A percentile compares a stretch with the other conserved stretches of the same genome.
Conservation (phyloP, 2,113 vertebrate genomes). For the Trinectes maculatus region DNA sequence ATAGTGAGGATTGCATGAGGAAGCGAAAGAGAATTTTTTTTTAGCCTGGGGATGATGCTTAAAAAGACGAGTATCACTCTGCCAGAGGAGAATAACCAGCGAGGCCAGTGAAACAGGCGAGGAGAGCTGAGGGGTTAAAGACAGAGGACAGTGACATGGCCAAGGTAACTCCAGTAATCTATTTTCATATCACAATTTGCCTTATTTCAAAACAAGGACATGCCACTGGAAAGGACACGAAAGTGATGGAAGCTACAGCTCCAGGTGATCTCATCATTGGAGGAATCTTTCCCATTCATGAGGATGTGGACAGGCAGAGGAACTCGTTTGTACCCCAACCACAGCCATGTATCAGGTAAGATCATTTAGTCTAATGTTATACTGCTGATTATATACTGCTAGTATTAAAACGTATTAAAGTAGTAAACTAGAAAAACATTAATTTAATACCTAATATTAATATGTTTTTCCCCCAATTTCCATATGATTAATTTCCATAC, state of each 20-base stretch:
- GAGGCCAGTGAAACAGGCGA: not conserved
- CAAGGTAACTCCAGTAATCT: not conserved
- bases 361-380: constrained; percentile 15
- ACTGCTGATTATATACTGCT: not conserved
- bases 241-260: not conserved
- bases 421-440: too few species aligned
- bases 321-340: constrained; percentile 74
- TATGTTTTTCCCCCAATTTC: too few species aligned
- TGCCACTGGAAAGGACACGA: not conserved
- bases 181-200: constrained; percentile 17
- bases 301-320: constrained; percentile 11
- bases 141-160: constrained; percentile 31
- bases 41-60: constrained; percentile 23
- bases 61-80: constrained; percentile 37
- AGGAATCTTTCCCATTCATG: constrained; percentile 73
- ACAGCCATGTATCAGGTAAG: constrained; percentile 84
- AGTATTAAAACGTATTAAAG: not conserved
- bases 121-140: not conserved
- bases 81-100: constrained; percentile 8
- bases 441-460: too few species aligned
- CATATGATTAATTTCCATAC: too few species aligned
- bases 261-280: constrained; percentile 74
- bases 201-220: not conserved
- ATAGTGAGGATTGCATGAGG: constrained; percentile 24
- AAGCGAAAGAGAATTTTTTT: constrained; percentile 22